Evolutionary conservation across 1,140 invertebrate species (phyloP), one percentile per base, ranked within the genome.

Genomic region (Aradophagus sp.): DNA sequence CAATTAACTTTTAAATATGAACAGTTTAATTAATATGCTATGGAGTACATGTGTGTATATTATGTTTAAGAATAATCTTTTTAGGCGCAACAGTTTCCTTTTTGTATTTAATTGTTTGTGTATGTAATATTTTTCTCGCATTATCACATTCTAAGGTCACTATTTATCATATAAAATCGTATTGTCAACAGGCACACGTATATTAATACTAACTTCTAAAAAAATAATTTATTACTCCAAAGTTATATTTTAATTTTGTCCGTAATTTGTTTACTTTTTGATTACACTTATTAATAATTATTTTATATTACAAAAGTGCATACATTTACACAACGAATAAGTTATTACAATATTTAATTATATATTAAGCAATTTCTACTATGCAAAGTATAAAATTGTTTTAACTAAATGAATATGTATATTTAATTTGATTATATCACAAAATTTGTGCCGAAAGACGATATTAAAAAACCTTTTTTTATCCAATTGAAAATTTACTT

Each of bases 81-180:
- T 17, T 11, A 20, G 27, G 7, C 12, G 20, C 41, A 34, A 58
- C 44, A 69, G 53, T 73, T 67, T 71, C 53, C 36, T 42, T 14
- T 11, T 45, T 63, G 65, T 42, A 72, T 38, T 35, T 59, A 73
- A 41, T 20, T 20, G 10, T 59, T 47, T 41, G 29, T 63, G 42
- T 55, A n/a, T n/a, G 45, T 66, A 74, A 65, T 61, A 45, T 71
- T 61, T 61, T 59, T 52, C 58, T 80, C 61, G 47, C 53, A 62
- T 70, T 79, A 78, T 80, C 79, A 80, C 77, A 80, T 78, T 75
- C 77, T 73, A 71, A 48, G 55, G 14, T 71, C 31, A 13, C 59
- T 66, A 66, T 69, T 44, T 55, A 11, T 36, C 13, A 31, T 38
- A 41, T 65, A 20, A 62, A 59, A 71, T 52, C 32, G 41, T 71